Conservation (phyloP, 2,888 invertebrate species). For the Orthosia incerta region DNA sequence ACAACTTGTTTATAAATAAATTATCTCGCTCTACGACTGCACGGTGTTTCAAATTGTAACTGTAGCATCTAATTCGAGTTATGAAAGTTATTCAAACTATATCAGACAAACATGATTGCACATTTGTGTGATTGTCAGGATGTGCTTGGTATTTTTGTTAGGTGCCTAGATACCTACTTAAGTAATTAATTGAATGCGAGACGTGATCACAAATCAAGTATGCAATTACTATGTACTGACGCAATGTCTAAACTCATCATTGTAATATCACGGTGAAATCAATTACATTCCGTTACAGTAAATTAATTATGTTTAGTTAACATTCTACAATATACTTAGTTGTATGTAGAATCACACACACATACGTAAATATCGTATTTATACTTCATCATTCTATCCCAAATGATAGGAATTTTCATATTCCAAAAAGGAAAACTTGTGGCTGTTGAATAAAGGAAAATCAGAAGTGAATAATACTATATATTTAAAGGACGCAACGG, state of each 20-base stretch:
- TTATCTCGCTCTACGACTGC: too few species aligned
- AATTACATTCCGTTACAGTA: conserved; percentile 25
- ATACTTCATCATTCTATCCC: neutral
- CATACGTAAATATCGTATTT: neutral
- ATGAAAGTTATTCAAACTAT: neutral
- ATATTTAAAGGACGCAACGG: conserved; percentile 57
- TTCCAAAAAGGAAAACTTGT: conserved; percentile 24
- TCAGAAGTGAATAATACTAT: conserved; percentile 62
- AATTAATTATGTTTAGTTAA: conserved; percentile 4
- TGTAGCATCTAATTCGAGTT: neutral
- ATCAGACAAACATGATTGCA: too few species aligned
- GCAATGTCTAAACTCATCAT: conserved; percentile 14
- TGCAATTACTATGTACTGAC: neutral
- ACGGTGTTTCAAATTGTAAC: too few species aligned
- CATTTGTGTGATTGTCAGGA: neutral
- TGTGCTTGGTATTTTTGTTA: neutral
- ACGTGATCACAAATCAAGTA: conserved; percentile 16
- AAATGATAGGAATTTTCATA: conserved; percentile 21
- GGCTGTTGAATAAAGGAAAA: conserved; percentile 47
- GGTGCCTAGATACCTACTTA: neutral
- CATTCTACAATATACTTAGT: neutral
- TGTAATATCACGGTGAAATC: conserved; percentile 9
- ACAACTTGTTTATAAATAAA: too few species aligned
- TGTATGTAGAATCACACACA: neutral
- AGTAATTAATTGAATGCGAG: conserved; percentile 5